Base-by-base conservation (phyloP, 30 jellyfish, hydroid and myxozoan genomes). In the Sanderia malayensis region DNA sequence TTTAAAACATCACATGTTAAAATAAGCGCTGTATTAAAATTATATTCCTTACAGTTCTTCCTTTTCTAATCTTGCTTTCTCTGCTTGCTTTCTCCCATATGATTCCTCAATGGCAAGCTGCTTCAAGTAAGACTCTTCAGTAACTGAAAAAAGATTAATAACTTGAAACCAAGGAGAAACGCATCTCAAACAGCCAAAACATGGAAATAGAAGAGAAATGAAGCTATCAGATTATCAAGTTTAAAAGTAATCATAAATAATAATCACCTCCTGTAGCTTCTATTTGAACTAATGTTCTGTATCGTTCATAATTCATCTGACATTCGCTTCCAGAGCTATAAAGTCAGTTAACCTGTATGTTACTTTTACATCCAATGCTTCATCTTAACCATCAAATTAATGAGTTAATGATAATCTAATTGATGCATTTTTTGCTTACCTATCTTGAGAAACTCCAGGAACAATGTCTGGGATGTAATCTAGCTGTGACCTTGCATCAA, bases 401-500 rank as follows among this genome's bases (percentile, higher is more conserved):
- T n/a, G n/a, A n/a, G n/a, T n/a, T n/a, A n/a, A n/a, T n/a, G n/a
- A n/a, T n/a, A n/a, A n/a, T n/a, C n/a, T n/a, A n/a, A n/a, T n/a
- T n/a, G n/a, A n/a, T n/a, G n/a, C n/a, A n/a, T n/a, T n/a, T n/a
- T n/a, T n/a, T n/a, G n/a, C 46, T 61, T 34, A 83, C 95, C 84
- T 83, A 30, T 64, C 81, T 17, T 37, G 32, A 46, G 82, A 18
- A 4, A 53, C 58, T 47, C 66, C 57, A 27, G 47, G 65, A 0
- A 60, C 44, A 0, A 31, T 29, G 33, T 89, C 97, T 0, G 97
- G 95, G 20, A 89, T 58, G 57, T 70, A 75, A 78, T 90, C 98
- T 25, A 90, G 61, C 55, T 90, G 98, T 18, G 98, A 94, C 62
- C 98, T 67, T 31, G 89, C 98, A 90, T 90, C 98, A 84, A 90